A percentile compares a stretch with the other conserved stretches of the same genome.
Evolutionary conservation across 1,140 invertebrate species (phyloP).

Genomic region (Heliconius himera): DNA sequence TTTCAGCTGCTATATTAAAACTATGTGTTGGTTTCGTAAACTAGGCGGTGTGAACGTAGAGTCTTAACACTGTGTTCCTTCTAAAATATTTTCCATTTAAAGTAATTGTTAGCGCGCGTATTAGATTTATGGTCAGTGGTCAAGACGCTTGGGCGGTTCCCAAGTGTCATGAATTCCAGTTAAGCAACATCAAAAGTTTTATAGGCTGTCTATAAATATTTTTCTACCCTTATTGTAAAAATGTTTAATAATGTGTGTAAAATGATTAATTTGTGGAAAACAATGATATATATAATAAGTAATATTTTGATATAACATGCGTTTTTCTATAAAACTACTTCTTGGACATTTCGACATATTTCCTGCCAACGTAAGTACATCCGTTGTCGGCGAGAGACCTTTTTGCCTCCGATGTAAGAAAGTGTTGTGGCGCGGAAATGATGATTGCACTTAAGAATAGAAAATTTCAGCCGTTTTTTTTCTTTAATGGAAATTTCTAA

Average conservation of each 20-base stretch:
- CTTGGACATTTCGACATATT: constrained; percentile 12
- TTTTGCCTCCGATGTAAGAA: constrained; percentile 1
- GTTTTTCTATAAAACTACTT: not conserved
- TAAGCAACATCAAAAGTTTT: too few relatives aligned
- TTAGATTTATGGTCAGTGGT: too few relatives aligned
- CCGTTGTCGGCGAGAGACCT: not conserved
- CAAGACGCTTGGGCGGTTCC: too few relatives aligned
- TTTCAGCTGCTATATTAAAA: not conserved
- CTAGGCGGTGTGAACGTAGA: too few relatives aligned
- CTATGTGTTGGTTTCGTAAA: not conserved
- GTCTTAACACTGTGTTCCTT: too few relatives aligned
- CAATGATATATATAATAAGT: not conserved
- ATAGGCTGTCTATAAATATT: too few relatives aligned
- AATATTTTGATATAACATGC: not conserved
- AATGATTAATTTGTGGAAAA: not conserved
- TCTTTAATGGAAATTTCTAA: not conserved
- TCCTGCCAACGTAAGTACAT: not conserved
- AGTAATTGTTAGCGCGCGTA: too few relatives aligned
- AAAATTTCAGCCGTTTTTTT: not conserved
- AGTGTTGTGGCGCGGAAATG: not conserved
- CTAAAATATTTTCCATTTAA: too few relatives aligned
- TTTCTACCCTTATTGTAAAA: too few relatives aligned
- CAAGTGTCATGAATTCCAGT: too few relatives aligned
- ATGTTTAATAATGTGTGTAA: not conserved
- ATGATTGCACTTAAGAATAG: not conserved